Evolutionary conservation across 2,113 vertebrate genomes (phyloP), one percentile per base, ranked within the genome.

Genomic region (Sebastes schlegelii): DNA sequence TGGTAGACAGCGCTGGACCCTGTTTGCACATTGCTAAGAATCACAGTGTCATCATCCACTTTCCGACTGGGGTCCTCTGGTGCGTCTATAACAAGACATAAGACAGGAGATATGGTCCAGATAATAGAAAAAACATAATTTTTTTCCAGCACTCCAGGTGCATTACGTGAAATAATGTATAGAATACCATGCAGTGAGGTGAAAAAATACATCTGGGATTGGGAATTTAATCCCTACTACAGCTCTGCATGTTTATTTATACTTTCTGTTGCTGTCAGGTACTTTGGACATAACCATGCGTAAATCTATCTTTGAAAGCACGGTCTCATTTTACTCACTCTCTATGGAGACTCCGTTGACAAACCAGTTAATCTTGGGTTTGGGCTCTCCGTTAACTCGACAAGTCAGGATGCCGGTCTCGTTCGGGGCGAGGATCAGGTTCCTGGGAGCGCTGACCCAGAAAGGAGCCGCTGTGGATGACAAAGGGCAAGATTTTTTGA

Each of bases 1-100:
- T 99, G 98, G 89, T 98, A 99, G 14, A 99, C 98, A 0, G 97
- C 96, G 74, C 98, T 99, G 82, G 97, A 97, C 1, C 97, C 96
- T 52, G 97, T 95, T 89, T 97, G 97, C 48, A 99, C 97, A 0
- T 93, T 95, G 75, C 94, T 96, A 82, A 99, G 97, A 78, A 97
- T 97, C 84, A 99, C 95, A 6, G 96, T 97, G 91, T 98, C 96
- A 0, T 95, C 96, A 71, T 98, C 97, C 46, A 98, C 96, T 86
- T 95, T 97, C 76, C 97, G 96, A 91, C 95, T 96, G 62, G 89
- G 93, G 85, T 99, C 97, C 82, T 92, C 94, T 0, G 96, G 95
- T 23, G 96, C 95, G 89, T 97, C 98, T 99, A 16, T 57, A 3
- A 74, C n/a, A 43, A n/a, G 54, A 88, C 3, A 23, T 87, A 21